Conservation (phyloP, 1,140 invertebrate genomes). For the Nephotettix cincticeps region DNA sequence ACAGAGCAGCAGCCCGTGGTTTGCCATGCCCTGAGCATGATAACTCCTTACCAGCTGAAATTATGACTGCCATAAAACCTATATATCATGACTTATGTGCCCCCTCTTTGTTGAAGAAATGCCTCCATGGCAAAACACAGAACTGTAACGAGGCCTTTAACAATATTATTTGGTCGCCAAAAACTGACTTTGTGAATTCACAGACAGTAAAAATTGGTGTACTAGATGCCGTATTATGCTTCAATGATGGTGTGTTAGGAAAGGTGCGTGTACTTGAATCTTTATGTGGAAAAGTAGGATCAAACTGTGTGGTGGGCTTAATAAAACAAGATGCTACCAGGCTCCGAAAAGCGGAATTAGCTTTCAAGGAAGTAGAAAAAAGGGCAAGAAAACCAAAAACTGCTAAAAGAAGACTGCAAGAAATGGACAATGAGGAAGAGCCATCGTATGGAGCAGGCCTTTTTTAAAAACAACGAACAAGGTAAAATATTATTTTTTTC, state of each 20-base stretch:
- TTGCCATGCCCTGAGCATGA: neutral
- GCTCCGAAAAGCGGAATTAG: neutral
- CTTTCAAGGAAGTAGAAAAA: neutral
- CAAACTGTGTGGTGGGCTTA: neutral
- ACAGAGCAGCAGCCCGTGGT: conserved; percentile 1
- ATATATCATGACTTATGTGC: neutral
- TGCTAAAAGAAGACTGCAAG: neutral
- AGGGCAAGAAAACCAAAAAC: neutral
- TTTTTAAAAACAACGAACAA: too few species aligned
- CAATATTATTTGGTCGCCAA: conserved; percentile 11
- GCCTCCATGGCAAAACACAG: conserved; percentile 5
- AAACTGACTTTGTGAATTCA: conserved; percentile 10
- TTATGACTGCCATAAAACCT: conserved; percentile 3
- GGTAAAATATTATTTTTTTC: too few species aligned
- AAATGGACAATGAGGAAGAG: neutral
- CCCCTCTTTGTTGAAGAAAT: conserved; percentile 1
- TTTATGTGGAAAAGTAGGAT: conserved; percentile 4
- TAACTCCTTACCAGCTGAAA: neutral
- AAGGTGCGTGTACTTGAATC: neutral
- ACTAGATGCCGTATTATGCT: neutral
- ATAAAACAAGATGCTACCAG: neutral
- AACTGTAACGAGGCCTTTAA: conserved; percentile 14
- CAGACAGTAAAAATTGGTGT: neutral
- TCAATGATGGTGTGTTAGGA: conserved; percentile 3
- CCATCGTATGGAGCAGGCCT: neutral